Conservation (phyloP, 1,140 invertebrate genomes). For the Caerostris extrusa region DNA sequence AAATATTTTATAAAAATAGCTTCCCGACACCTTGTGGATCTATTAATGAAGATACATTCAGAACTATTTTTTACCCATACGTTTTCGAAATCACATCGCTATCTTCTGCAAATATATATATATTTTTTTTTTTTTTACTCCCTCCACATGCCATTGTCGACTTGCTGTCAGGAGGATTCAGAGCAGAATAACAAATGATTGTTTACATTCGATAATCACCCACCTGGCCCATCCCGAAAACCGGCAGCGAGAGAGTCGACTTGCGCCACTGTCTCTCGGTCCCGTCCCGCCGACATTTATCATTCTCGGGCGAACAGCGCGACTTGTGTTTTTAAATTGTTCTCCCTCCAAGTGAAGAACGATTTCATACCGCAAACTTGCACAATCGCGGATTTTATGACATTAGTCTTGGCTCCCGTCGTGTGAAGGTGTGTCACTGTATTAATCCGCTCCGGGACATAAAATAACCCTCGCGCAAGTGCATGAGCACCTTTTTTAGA, state of each 20-base stretch:
- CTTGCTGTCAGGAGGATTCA: background rate
- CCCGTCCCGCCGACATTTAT: constrained; percentile 7
- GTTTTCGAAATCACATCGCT: too few species aligned
- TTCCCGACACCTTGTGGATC: too few species aligned
- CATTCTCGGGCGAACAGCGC: constrained; percentile 29
- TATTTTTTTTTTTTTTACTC: too few species aligned
- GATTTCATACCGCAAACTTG: constrained; percentile 41
- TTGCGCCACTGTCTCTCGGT: constrained; percentile 2
- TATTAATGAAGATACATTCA: too few species aligned
- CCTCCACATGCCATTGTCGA: background rate
- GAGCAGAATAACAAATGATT: background rate
- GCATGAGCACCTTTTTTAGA: constrained; percentile 51
- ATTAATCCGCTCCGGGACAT: constrained; percentile 59
- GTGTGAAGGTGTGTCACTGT: constrained; percentile 67
- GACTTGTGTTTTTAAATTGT: constrained; percentile 42
- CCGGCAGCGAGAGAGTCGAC: background rate
- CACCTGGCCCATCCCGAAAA: background rate
- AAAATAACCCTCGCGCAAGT: constrained; percentile 47
- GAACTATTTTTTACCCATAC: too few species aligned
- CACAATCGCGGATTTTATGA: constrained; percentile 37
- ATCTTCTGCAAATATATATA: too few species aligned
- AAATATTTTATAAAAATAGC: too few species aligned
- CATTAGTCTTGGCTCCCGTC: constrained; percentile 29
- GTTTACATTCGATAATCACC: background rate
- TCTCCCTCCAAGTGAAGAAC: constrained; percentile 27